Evolutionary conservation across 2,113 vertebrate species (phyloP), one percentile per base, ranked within the genome.

Genomic region (Plotosus lineatus): DNA sequence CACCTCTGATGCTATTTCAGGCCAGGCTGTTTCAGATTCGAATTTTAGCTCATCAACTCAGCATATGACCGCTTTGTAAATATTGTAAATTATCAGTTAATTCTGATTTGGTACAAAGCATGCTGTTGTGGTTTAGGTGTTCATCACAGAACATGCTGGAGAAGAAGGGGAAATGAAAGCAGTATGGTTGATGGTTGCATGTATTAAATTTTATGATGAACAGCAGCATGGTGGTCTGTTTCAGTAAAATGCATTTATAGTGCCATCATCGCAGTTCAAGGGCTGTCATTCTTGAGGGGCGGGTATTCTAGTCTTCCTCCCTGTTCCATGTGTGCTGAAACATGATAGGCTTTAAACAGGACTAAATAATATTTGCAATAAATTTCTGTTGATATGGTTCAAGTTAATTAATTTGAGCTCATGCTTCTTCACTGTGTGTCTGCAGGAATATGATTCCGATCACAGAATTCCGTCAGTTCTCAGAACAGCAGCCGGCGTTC

Each of bases 381-480:
- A 8, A 53, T 44, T 53, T 60, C 55, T 66, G 44, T 31, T 12
- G 50, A 76, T 79, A 26, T 0, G 68, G 48, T 75, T 68, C 40
- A 79, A 12, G 63, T 63, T 38, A 33, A 33, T 65, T 63, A 65
- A 53, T 69, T 38, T 28, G 38, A 69, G 51, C 50, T 78, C 63
- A 38, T 53, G 66, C 61, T 85, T 79, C 36, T 44, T 77, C 42
- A 15, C 75, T 84, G 53, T 86, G 5, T 80, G 55, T 38, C 58
- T 2, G 28, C 89, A 93, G 92, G 94, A 94, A 94, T 85, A 99
- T 99, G 97, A 99, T 99, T 94, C 97, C 97, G 0, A 93, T 99
- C 86, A 98, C 96, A 0, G 97, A 99, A 91, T 99, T 99, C 85
- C 95, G 97, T 2, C 98, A 99, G 93, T 98, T 99, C 91, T 94